Base-by-base conservation (phyloP, 2,113 vertebrate genomes). In the Herpetotheres cachinnans region DNA sequence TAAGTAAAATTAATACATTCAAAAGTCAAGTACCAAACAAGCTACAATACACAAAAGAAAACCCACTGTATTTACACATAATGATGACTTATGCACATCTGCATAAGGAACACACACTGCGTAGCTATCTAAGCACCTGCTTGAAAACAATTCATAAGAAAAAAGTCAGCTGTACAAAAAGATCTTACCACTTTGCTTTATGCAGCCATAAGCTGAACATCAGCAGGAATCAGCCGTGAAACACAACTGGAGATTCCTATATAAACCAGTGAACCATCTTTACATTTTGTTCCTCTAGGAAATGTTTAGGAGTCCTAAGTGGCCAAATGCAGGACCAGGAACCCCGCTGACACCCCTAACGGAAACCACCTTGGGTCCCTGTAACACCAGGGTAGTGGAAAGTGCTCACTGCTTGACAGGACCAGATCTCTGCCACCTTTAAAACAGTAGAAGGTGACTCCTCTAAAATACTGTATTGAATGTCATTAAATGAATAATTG, bases 141-240 rank as follows among this genome's bases (percentile, higher is more conserved):
- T 58, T 22, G n/a, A 52, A 88, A 79, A 65, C 7, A 69, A 85
- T 4, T 20, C 29, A 36, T 13, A 30, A 71, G 30, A 47, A 34
- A 65, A 67, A 25, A 15, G 10, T 22, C 11, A 76, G 3, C 4
- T 16, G 4, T 15, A 44, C 77, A 55, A 65, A 50, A 13, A 16
- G 9, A 16, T 5, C 10, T 22, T 36, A n/a, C 4, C 10, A 3
- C 17, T 81, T 22, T 22, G 29, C 58, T 73, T 49, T 18, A 20
- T 0, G 0, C 16, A 69, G 54, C 8, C 1, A 0, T 34, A 70
- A 67, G 26, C 27, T 0, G 0, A 13, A 50, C 11, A 38, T 21
- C n/a, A 22, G 22, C 44, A 47, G 30, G 65, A 74, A 82, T 36
- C 32, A 81, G 26, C 44, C 58, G 34, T 54, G 72, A 78, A 61